Base-by-base conservation (phyloP, 2,113 vertebrate species). In the Tapirus terrestris region DNA sequence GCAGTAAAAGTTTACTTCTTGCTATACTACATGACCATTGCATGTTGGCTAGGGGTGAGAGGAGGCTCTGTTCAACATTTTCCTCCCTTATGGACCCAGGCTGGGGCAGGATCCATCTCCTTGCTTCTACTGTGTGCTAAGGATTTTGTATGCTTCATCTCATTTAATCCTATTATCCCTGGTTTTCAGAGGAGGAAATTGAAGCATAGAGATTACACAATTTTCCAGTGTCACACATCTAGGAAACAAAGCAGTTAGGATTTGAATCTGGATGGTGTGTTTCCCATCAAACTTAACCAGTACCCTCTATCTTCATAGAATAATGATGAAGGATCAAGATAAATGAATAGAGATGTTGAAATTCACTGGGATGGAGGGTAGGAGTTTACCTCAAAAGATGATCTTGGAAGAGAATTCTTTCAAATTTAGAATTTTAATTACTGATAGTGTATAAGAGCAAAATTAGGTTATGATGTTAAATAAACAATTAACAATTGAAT, bases 391-490 rank as follows among this genome's bases (percentile, higher is more conserved):
- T 72, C 45, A 60, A 87, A 83, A 87, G 39, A n/a, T 67, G 33
- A 83, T 2, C n/a, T 39, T 65, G 60, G 33, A 82, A 92, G 43
- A 97, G 5, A 91, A 84, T 58, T 63, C 31, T 48, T 92, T 86
- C 76, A 85, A 89, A 63, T 11, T 9, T 84, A 82, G 23, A 82
- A 77, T 51, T 94, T 89, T 86, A 86, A 63, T 86, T 85, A 93
- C 25, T 80, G 31, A 36, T 8, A 48, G 9, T 68, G 86, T 80
- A 18, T 39, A 81, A 88, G 72, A 76, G 48, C 18, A 84, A 75
- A 94, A 92, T 75, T 84, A 85, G 25, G 43, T 81, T 91, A 77
- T 43, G 13, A n/a, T n/a, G 11, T 87, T 96, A 91, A 65, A 48
- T 33, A 86, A 87, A 36, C 17, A 95, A 39, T 68, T 76, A 89